Evolutionary conservation across 2,113 vertebrate species (phyloP).

Genomic region (Gambusia holbrooki): DNA sequence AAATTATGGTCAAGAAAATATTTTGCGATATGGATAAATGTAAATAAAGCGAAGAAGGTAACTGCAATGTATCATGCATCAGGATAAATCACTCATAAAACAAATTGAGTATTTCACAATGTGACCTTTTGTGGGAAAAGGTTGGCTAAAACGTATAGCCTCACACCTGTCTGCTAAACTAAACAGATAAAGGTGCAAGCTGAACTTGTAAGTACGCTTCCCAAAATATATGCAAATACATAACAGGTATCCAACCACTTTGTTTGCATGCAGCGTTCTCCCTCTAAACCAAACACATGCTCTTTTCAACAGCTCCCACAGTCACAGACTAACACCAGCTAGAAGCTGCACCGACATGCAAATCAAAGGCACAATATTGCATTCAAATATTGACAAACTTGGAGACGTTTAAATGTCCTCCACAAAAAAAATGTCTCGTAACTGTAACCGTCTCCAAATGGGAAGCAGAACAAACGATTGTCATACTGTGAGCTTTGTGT

Average conservation of each 20-base stretch:
- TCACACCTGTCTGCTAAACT: background rate
- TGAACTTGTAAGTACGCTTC: constrained; percentile 43
- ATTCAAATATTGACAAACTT: constrained; percentile 21
- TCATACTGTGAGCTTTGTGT: background rate
- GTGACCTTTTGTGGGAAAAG: background rate
- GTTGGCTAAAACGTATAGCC: background rate
- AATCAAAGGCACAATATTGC: constrained; percentile 38
- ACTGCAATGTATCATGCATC: background rate
- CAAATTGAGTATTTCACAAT: too few relatives aligned
- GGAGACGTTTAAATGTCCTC: constrained; percentile 29
- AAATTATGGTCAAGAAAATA: background rate
- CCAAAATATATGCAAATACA: constrained; percentile 72
- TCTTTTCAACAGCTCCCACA: background rate
- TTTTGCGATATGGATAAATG: background rate
- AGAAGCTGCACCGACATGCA: constrained; percentile 50
- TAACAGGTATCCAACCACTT: constrained; percentile 58
- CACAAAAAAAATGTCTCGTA: constrained; percentile 40
- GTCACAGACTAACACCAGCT: constrained; percentile 6
- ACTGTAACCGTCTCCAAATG: constrained; percentile 22
- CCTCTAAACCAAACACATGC: background rate
- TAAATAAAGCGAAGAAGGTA: too few relatives aligned
- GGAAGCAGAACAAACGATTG: constrained; percentile 34
- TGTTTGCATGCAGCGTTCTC: constrained; percentile 52
- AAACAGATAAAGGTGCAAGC: constrained; percentile 14
- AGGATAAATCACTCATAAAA: background rate